These are phyloP conservation scores for Mormyrus proboscirostris DNA, from an alignment of 2,797 vertebrate genomes.

Conservation along the genomic window DNA sequence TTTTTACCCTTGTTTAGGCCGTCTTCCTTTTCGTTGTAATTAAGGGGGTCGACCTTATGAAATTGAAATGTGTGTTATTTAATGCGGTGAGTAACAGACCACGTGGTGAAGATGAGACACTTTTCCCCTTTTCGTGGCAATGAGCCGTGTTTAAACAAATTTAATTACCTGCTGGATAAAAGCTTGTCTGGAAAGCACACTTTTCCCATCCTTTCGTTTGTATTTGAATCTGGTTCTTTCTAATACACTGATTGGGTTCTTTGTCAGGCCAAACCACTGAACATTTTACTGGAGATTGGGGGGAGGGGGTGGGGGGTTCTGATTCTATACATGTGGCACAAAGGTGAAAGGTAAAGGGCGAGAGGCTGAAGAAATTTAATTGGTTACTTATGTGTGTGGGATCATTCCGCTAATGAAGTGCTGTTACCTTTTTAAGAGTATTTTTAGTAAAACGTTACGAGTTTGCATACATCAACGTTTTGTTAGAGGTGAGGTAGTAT, in stretches of 20 bases:
- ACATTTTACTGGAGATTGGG: background rate
- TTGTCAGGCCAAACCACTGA: background rate
- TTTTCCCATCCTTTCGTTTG: background rate
- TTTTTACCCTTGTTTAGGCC: background rate
- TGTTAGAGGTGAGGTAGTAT: background rate
- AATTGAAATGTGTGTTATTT: background rate
- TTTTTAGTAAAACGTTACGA: background rate
- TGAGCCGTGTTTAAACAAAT: background rate
- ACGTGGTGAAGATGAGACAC: background rate
- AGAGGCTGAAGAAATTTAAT: background rate
- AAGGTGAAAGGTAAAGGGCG: background rate
- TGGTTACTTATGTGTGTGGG: background rate
- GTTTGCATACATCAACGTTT: background rate
- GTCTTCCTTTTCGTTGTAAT: background rate
- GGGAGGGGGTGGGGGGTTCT: background rate
- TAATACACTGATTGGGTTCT: background rate
- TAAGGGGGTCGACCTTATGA: background rate
- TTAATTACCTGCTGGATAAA: background rate
- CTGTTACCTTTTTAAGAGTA: background rate
- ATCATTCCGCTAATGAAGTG: background rate
- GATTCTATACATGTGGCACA: background rate
- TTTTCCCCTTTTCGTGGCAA: background rate
- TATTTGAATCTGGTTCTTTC: background rate
- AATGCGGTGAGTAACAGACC: background rate
- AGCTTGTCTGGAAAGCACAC: background rate